A percentile compares a stretch with the other conserved stretches of the same genome.
Evolutionary conservation across 2,888 invertebrate species (phyloP).

Genomic region (Lithophane socia): DNA sequence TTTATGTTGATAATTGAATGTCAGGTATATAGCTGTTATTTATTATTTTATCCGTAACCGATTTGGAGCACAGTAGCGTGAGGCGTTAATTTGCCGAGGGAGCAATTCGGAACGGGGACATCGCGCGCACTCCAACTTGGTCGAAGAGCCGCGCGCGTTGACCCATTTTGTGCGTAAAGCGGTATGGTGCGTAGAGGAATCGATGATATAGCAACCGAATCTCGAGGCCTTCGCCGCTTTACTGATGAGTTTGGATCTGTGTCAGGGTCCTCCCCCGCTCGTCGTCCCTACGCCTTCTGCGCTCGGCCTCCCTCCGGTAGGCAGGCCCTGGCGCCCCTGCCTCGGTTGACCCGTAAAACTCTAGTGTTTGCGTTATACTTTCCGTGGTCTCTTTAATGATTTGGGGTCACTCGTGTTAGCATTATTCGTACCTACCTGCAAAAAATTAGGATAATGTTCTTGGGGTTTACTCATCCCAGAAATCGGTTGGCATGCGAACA

Average conservation of each 20-base stretch:
- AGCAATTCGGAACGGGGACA: conserved; percentile 87
- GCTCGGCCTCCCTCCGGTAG: conserved; percentile 77
- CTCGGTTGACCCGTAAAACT: conserved; percentile 87
- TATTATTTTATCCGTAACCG: conserved; percentile 74
- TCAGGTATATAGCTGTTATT: conserved; percentile 61
- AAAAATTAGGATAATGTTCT: conserved; percentile 30
- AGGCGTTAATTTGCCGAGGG: conserved; percentile 85
- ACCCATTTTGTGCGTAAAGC: conserved; percentile 88
- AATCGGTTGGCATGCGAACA: conserved; percentile 10
- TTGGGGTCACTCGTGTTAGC: conserved; percentile 73
- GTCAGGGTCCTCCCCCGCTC: conserved; percentile 88
- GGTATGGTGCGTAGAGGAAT: conserved; percentile 84
- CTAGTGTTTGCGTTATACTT: conserved; percentile 84
- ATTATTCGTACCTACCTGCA: conserved; percentile 55
- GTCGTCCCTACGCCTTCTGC: conserved; percentile 83
- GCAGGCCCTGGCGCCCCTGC: conserved; percentile 72
- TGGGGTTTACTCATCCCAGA: neutral
- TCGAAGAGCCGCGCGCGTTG: conserved; percentile 81
- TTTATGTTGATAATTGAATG: conserved; percentile 40
- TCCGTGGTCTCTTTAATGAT: conserved; percentile 80
- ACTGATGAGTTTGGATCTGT: conserved; percentile 88
- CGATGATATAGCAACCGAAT: conserved; percentile 88
- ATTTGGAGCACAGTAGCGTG: conserved; percentile 77
- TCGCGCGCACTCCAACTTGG: conserved; percentile 79
- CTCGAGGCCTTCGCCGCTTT: conserved; percentile 85